phyloP scores from a whole-genome alignment of 2,888 invertebrate genomes.

The Leptinotarsa rubiginosa region DNA sequence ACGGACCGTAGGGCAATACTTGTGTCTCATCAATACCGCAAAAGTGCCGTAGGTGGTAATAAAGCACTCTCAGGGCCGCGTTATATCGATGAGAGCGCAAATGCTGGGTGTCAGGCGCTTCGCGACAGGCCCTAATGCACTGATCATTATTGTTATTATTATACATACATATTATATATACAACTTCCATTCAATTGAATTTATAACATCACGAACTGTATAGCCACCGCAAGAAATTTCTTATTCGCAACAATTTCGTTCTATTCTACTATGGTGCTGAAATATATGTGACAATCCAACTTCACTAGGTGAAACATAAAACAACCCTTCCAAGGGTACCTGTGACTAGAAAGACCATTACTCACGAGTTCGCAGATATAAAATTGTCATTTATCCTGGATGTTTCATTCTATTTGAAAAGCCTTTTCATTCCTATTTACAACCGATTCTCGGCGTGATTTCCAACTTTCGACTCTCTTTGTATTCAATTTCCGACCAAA shows the following conservation, averaged over 20 bases:
- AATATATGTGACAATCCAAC: not conserved
- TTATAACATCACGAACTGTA: not conserved
- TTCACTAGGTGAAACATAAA: slow-evolving; percentile 14
- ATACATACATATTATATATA: no score
- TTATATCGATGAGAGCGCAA: no score
- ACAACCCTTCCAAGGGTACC: not conserved
- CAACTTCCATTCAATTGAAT: no score
- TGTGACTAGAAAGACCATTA: slow-evolving; percentile 3
- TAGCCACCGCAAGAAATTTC: not conserved
- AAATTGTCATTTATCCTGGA: slow-evolving; percentile 29
- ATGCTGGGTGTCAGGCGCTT: no score
- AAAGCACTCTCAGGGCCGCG: no score
- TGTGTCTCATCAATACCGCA: no score
- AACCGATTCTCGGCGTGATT: slow-evolving; percentile 34
- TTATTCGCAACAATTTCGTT: not conserved
- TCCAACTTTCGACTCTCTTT: slow-evolving; percentile 32
- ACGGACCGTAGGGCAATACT: no score
- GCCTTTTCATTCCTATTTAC: slow-evolving; percentile 31
- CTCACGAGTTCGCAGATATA: slow-evolving; percentile 21
- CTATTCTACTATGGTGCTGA: not conserved
- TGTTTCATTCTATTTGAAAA: slow-evolving; percentile 27
- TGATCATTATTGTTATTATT: no score
- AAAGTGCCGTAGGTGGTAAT: no score
- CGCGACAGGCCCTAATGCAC: no score
- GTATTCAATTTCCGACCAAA: slow-evolving; percentile 42